Conservation (phyloP, 2,113 vertebrate genomes). For the Dipodomys ordii region DNA sequence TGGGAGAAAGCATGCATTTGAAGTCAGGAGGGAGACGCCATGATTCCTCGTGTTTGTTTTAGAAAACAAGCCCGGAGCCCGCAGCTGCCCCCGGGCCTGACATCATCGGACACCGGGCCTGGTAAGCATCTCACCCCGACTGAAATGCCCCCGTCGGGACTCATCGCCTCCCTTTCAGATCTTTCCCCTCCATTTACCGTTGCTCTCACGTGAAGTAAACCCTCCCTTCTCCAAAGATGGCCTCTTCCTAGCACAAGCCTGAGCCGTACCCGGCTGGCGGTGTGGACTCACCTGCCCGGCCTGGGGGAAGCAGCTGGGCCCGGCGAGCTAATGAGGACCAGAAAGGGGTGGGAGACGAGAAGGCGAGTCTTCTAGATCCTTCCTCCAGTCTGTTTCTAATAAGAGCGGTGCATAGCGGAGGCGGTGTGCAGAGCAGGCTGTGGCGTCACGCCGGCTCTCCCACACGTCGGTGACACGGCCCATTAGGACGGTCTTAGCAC, state of each 20-base stretch:
- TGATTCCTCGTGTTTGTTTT: conserved; percentile 59
- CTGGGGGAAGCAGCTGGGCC: conserved; percentile 83
- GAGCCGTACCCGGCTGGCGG: conserved; percentile 6
- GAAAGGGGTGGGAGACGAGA: conserved; percentile 77
- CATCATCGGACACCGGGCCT: conserved; percentile 30
- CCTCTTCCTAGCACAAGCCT: not conserved
- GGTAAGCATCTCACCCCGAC: conserved; percentile 14
- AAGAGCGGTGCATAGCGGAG: conserved; percentile 87
- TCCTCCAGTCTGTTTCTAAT: conserved; percentile 87
- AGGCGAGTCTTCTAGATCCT: conserved; percentile 78
- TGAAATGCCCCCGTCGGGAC: conserved; percentile 42
- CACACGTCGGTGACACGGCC: conserved; percentile 85
- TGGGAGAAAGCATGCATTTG: not conserved
- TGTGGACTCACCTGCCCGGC: conserved; percentile 72
- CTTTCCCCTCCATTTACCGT: not conserved
- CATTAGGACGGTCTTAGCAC: conserved; percentile 84
- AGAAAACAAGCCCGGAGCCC: conserved; percentile 62
- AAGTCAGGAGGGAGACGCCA: conserved; percentile 31
- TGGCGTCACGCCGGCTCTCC: conserved; percentile 89
- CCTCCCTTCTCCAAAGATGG: conserved; percentile 25
- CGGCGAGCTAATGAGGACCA: conserved; percentile 86
- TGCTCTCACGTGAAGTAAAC: not conserved
- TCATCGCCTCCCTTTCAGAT: conserved; percentile 22
- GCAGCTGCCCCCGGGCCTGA: conserved; percentile 56
- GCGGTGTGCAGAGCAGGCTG: conserved; percentile 75